phyloP scores from a whole-genome alignment of 1,140 invertebrate genomes.

The Macrobrachium nipponense region DNA sequence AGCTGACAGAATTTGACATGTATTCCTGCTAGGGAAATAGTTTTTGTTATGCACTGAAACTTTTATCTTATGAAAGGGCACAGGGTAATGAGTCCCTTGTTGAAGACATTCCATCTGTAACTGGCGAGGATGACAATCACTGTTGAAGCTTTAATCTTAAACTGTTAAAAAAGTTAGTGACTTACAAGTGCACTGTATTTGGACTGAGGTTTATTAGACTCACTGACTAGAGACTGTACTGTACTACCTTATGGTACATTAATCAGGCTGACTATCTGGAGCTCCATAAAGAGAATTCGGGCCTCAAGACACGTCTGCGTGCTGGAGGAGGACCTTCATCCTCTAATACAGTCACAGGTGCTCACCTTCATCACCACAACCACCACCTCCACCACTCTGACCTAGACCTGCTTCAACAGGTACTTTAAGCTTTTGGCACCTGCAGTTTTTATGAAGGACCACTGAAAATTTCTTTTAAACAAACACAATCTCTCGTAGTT shows the following conservation, averaged over 20 bases:
- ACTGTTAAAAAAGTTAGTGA: too few species aligned
- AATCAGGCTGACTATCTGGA: conserved; percentile 60
- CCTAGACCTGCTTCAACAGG: conserved; percentile 50
- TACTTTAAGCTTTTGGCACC: conserved; percentile 12
- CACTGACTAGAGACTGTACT: conserved; percentile 7
- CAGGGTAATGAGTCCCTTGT: too few species aligned
- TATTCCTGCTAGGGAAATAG: too few species aligned
- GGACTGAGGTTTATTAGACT: too few species aligned
- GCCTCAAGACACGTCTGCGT: conserved; percentile 46
- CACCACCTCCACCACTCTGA: conserved; percentile 28
- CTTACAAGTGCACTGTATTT: too few species aligned
- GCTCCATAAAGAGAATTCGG: conserved; percentile 59
- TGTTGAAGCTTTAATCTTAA: too few species aligned
- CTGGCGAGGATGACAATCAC: too few species aligned
- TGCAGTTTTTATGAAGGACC: neutral
- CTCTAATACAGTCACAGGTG: conserved; percentile 34
- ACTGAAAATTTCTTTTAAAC: neutral
- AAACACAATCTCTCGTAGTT: too few species aligned
- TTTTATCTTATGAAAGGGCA: too few species aligned
- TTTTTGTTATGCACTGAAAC: too few species aligned
- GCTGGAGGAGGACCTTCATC: conserved; percentile 7
- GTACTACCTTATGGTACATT: neutral
- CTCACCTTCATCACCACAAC: conserved; percentile 32
- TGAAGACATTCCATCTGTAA: too few species aligned
- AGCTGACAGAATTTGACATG: too few species aligned